Evolutionary conservation across 2,113 vertebrate species (phyloP).

Genomic region (Ictidomys tridecemlineatus): DNA sequence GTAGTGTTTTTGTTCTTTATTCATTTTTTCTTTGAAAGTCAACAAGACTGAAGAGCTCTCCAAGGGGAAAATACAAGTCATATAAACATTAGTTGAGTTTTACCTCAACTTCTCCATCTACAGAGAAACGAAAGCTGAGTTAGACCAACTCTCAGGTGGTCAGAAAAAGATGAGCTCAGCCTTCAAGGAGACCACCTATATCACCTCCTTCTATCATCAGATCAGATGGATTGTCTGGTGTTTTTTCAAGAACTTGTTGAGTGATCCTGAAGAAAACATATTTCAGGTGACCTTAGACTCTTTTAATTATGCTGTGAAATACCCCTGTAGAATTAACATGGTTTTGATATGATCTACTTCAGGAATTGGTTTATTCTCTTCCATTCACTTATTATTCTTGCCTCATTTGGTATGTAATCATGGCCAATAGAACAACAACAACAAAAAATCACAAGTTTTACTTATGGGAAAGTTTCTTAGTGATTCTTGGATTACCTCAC

Average conservation of each 20-base stretch:
- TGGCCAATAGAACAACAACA: background rate
- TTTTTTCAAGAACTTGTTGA: conserved; percentile 83
- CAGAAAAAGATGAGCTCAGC: conserved; percentile 60
- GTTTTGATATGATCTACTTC: background rate
- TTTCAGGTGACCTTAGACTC: conserved; percentile 89
- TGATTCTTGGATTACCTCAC: background rate
- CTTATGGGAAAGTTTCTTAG: background rate
- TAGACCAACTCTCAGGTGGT: conserved; percentile 86
- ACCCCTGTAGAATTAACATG: background rate
- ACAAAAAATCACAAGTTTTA: background rate
- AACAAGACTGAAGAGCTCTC: background rate
- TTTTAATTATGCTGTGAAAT: background rate
- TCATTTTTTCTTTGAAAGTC: conserved; percentile 65
- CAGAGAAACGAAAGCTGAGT: conserved; percentile 86
- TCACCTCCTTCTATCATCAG: conserved; percentile 93
- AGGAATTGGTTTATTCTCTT: background rate
- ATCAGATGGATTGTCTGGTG: conserved; percentile 94
- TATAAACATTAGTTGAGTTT: conserved; percentile 89
- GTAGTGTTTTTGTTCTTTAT: background rate
- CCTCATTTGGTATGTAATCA: background rate
- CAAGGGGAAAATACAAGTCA: conserved; percentile 79
- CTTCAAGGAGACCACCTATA: conserved; percentile 90
- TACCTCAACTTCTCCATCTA: conserved; percentile 87
- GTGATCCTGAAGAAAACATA: conserved; percentile 86
- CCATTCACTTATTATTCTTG: background rate